Conservation (phyloP, 2,797 vertebrate species). For the Oreonectes daqikongensis region DNA sequence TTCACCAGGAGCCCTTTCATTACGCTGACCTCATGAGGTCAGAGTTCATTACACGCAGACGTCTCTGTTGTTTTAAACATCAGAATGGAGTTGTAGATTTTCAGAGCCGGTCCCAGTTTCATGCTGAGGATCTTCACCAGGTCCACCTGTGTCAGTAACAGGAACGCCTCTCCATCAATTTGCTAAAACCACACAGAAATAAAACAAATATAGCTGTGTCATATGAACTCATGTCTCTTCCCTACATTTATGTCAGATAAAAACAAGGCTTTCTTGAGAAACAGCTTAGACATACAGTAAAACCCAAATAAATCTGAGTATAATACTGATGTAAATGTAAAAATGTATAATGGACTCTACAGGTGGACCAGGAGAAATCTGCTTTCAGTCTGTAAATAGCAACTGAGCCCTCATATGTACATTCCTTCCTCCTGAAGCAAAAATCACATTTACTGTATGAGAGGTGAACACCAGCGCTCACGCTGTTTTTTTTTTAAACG, state of each 20-base stretch:
- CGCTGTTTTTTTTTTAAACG: too few species aligned
- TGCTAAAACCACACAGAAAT: slow-evolving; percentile 68
- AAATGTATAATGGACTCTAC: neutral
- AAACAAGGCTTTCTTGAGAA: neutral
- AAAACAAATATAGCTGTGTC: neutral
- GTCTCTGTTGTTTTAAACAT: slow-evolving; percentile 87
- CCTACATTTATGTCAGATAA: neutral
- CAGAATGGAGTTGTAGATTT: slow-evolving; percentile 88
- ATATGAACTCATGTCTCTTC: too few species aligned
- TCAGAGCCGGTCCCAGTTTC: slow-evolving; percentile 85
- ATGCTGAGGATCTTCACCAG: slow-evolving; percentile 89
- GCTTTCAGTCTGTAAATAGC: neutral
- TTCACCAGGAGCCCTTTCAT: slow-evolving; percentile 11
- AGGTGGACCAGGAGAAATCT: neutral
- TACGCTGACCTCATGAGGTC: slow-evolving; percentile 52
- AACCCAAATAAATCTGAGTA: neutral
- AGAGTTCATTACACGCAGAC: slow-evolving; percentile 82
- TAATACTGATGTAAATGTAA: neutral
- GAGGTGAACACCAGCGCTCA: too few species aligned
- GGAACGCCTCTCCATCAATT: slow-evolving; percentile 87
- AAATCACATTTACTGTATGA: too few species aligned
- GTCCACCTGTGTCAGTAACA: slow-evolving; percentile 86
- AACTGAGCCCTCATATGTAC: neutral
- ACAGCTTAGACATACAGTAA: neutral
- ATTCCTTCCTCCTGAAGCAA: too few species aligned